Evolutionary conservation across 2,888 invertebrate species (phyloP), one percentile per base, ranked within the genome.

Genomic region (Enchytraeus crypticus): DNA sequence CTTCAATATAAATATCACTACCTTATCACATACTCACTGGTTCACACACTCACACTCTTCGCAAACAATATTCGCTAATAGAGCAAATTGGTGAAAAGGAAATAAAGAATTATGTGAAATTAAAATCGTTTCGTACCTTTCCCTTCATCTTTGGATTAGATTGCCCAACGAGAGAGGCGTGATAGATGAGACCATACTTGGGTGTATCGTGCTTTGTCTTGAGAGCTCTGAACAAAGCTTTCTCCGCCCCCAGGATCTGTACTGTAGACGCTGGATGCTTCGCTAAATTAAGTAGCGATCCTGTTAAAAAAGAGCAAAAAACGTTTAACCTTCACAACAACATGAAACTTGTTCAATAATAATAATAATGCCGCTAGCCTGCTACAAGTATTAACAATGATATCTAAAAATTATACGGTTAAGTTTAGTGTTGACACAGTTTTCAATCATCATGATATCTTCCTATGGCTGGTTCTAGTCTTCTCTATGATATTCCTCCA

Each of bases 131-230:
- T 57, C 70, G 62, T 61, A 82, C 81, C 77, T 84, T 85, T 62
- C 97, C 97, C 79, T 98, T 98, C 70, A 92, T 87, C 78, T 89
- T 91, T 0, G 87, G 84, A 74, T 88, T 89, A 1, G 89, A 85
- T 76, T 92, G 91, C 0, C 93, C 92, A 5, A 98, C 88, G 23
- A 98, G 80, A 73, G 90, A 89, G 0, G 97, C 88, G 77, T 99
- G 97, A 77, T 96, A 99, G 66, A 99, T 92, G 47, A 99, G 82
- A 82, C 98, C 98, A 78, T 98, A 99, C 75, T 98, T 98, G 0
- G 98, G 98, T 0, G 98, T 98, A 75, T 97, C 93, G 74, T 92
- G 90, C 75, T 93, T 93, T 0, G 95, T 91, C 80, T 98, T 98
- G 23, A 98, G 82, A 0, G 98, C 97, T 68, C 97, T 84, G 81